A percentile compares a stretch with the other conserved stretches of the same genome.
Conservation (phyloP, 2,113 vertebrate genomes). For the Alligator mississippiensis region DNA sequence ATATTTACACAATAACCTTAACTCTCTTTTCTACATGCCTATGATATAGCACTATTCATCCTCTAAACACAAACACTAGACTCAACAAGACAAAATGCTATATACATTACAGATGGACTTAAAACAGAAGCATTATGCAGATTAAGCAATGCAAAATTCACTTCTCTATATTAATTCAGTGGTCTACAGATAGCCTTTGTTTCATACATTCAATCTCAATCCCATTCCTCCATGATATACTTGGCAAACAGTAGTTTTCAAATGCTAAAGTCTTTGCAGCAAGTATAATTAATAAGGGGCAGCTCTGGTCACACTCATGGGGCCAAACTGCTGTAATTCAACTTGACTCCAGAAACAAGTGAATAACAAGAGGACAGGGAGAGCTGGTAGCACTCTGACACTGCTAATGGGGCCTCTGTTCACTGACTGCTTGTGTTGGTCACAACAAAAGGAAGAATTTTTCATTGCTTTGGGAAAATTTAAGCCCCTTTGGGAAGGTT, state of each 20-base stretch:
- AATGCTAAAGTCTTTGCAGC: background rate
- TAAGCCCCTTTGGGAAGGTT: background rate
- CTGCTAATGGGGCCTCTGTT: background rate
- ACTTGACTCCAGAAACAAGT: background rate
- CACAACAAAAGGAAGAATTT: background rate
- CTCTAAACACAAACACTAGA: background rate
- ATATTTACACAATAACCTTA: background rate
- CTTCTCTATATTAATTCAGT: background rate
- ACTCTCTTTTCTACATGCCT: background rate
- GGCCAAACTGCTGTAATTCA: background rate
- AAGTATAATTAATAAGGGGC: background rate
- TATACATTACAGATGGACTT: background rate
- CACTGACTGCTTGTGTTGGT: background rate
- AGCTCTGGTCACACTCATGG: background rate
- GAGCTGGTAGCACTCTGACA: background rate
- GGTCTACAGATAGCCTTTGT: fast-evolving
- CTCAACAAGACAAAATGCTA: background rate
- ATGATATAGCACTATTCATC: background rate
- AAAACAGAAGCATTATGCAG: background rate
- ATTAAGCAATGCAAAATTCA: background rate
- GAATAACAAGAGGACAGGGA: background rate
- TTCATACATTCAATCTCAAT: too few species aligned
- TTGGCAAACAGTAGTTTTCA: background rate
- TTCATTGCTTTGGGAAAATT: background rate
- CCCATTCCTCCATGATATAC: background rate